These are phyloP conservation scores for Ormyrus rosae DNA, from an alignment of 2,888 invertebrate genomes.

Conservation along the genomic window DNA sequence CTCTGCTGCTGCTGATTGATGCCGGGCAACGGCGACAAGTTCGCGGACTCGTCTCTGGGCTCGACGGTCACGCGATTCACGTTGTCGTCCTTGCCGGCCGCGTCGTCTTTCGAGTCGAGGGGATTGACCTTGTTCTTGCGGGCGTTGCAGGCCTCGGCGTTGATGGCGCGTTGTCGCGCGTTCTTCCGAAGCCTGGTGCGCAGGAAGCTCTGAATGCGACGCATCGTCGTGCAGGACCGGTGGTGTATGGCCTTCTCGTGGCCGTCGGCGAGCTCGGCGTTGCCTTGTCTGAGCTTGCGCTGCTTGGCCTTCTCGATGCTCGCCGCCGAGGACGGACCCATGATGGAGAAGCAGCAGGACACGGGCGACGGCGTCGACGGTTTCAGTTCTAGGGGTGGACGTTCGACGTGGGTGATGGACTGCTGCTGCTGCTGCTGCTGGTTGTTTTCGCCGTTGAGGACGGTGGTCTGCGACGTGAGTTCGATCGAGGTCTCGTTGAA, in stretches of 20 bases:
- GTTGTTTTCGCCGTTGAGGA: constrained; percentile 38
- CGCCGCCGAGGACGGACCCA: constrained; percentile 60
- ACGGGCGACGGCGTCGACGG: constrained; percentile 73
- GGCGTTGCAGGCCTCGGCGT: constrained; percentile 58
- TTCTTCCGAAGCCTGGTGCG: constrained; percentile 67
- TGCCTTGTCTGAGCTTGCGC: constrained; percentile 35
- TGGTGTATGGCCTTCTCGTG: constrained; percentile 32
- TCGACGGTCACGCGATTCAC: constrained; percentile 49
- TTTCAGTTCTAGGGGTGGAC: constrained; percentile 62
- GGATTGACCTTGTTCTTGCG: constrained; percentile 67
- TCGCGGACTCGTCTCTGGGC: constrained; percentile 34
- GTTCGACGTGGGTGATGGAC: constrained; percentile 34
- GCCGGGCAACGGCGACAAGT: neutral
- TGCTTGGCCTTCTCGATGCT: constrained; percentile 54
- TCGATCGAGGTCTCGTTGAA: constrained; percentile 70
- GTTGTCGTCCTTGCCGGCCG: constrained; percentile 42
- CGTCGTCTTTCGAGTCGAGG: constrained; percentile 12
- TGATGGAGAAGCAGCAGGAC: constrained; percentile 72
- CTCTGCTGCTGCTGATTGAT: constrained; percentile 9
- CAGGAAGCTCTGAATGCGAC: constrained; percentile 70
- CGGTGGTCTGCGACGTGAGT: constrained; percentile 64
- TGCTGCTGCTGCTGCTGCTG: constrained; percentile 25
- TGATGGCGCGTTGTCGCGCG: constrained; percentile 62
- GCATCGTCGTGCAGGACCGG: constrained; percentile 65
- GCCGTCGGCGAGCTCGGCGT: constrained; percentile 23